These are phyloP conservation scores for Hiodon alosoides DNA, from an alignment of 2,113 vertebrate species.

Conservation along the genomic window DNA sequence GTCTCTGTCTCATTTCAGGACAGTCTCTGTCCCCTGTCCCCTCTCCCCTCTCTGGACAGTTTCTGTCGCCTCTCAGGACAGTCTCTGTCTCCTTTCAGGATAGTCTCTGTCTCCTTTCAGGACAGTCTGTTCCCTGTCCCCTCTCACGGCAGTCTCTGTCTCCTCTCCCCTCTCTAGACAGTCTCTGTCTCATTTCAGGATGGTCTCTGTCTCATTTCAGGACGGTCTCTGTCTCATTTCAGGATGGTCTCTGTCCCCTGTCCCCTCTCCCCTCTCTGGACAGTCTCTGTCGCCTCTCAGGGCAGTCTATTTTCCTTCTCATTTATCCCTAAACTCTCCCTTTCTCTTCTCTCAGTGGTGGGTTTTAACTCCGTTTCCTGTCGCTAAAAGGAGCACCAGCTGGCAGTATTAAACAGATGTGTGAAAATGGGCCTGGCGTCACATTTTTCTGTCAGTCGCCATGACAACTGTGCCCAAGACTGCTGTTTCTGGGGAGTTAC, in stretches of 20 bases:
- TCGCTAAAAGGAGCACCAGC: neutral
- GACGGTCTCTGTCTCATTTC: neutral
- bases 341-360: neutral
- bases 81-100: too few relatives aligned
- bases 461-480: constrained; percentile 36
- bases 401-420: constrained; percentile 26
- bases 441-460: constrained; percentile 55
- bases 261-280: neutral
- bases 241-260: neutral
- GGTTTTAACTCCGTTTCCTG: neutral
- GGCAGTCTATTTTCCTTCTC: too few relatives aligned
- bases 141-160: too few relatives aligned
- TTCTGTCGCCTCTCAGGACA: too few relatives aligned
- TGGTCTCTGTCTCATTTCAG: too few relatives aligned
- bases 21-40: too few relatives aligned
- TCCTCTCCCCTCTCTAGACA: neutral
- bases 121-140: too few relatives aligned
- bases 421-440: constrained; percentile 37
- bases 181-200: too few relatives aligned
- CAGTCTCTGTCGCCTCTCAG: too few relatives aligned
- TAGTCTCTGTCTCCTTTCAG: too few relatives aligned
- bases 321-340: neutral
- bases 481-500: constrained; percentile 24
- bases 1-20: too few relatives aligned
- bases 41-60: neutral